Evolutionary conservation across 2,797 vertebrate genomes (phyloP), one percentile per base, ranked within the genome.

Genomic region (Sphenopsis melanotis): DNA sequence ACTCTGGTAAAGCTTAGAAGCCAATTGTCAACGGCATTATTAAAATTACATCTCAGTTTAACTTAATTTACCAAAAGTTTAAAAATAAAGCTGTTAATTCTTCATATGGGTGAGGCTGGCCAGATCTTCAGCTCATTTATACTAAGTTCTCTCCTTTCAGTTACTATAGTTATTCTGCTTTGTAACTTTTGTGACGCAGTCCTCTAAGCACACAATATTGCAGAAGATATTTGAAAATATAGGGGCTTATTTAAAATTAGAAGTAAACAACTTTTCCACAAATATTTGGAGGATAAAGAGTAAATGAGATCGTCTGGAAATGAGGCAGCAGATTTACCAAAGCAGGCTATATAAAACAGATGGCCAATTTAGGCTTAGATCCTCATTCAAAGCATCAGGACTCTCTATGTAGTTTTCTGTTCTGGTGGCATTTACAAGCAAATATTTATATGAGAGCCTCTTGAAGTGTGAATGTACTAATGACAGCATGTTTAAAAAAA

Each of bases 391-490:
- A 95, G 55, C 52, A 27, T 59, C 79, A 65, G 27, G 57, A 79
- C 66, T 80, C 34, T 29, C 63, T 75, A 14, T 83, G 91, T 71
- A 90, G 89, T 92, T 93, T 96, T 96, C 94, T 50, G 0, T 96
- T 88, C 81, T 24, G 26, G 63, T 93, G 76, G 69, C 60, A 60
- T 96, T 93, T 89, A 56, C 81, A 90, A 91, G 89, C 85, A 96
- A 97, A 96, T 97, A 96, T 97, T 97, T 96, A 65, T 72, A 74
- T 0, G 36, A 91, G 53, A 93, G 52, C n/a, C 46, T 87, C 85
- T 80, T 93, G 89, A 94, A 96, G 49, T 93, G 89, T 94, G 89
- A 94, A 83, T 87, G 52, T 63, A 71, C 53, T 92, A 66, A 70
- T 87, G 94, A 93, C 92, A 96, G 78, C 66, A 70, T 12, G 4